Conservation (phyloP, 2,888 invertebrate species). For the Dascillus cervinus region DNA sequence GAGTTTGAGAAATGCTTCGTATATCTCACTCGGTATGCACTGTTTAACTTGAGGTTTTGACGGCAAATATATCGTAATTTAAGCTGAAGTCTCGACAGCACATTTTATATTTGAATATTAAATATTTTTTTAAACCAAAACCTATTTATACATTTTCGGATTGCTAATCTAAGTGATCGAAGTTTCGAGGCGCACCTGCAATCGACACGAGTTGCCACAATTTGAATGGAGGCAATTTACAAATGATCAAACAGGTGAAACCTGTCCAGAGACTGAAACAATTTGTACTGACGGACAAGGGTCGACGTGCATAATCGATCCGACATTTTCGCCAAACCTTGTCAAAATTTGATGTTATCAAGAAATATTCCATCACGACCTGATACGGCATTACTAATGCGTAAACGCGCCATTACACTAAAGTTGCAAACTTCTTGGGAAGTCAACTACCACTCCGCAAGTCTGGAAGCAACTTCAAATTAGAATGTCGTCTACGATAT, state of each 20-base stretch:
- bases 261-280: constrained; percentile 15
- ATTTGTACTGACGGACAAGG: constrained; percentile 13
- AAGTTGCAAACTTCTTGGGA: no score
- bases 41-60: constrained; percentile 16
- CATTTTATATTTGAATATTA: no score
- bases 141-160: no score
- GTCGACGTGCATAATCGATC: constrained; percentile 18
- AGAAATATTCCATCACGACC: neutral
- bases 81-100: constrained; percentile 18
- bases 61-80: constrained; percentile 19
- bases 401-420: constrained; percentile 19
- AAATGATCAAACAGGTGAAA: constrained; percentile 13
- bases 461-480: constrained; percentile 15
- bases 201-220: no score
- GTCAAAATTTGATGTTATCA: neutral
- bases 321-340: constrained; percentile 2
- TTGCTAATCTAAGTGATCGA: no score
- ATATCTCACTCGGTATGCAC: constrained; percentile 23
- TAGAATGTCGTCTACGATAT: constrained; percentile 19
- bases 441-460: no score
- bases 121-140: no score
- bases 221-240: constrained; percentile 13
- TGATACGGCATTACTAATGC: constrained; percentile 9
- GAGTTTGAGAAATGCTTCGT: constrained; percentile 28
- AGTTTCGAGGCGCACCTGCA: no score